Evolutionary conservation across 35 echinoderm and acorn worm species (phyloP).

Genomic region (Anneissia japonica): DNA sequence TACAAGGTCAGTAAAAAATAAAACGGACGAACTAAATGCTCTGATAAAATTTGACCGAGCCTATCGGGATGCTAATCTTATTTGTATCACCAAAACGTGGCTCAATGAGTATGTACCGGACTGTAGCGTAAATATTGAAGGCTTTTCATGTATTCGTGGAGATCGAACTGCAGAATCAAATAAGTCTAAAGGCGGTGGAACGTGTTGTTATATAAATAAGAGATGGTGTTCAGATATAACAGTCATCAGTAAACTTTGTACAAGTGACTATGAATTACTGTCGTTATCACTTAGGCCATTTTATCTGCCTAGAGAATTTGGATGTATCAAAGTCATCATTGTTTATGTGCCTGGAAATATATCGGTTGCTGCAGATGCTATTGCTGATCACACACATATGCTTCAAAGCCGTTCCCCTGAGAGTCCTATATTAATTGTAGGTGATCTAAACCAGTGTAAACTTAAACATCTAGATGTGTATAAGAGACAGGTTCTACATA

Average conservation of each 20-base stretch:
- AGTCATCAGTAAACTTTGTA: slow-evolving; percentile 26
- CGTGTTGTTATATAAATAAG: slow-evolving; percentile 45
- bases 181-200: slow-evolving; percentile 34
- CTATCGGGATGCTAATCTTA: slow-evolving; percentile 24
- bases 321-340: slow-evolving; percentile 31
- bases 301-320: slow-evolving; percentile 62
- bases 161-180: slow-evolving; percentile 38
- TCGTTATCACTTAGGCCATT: slow-evolving; percentile 46
- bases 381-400: slow-evolving; percentile 31
- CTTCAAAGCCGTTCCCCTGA: slow-evolving; percentile 9
- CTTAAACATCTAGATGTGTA: neutral
- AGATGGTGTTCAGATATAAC: slow-evolving; percentile 42
- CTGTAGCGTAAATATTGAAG: slow-evolving; percentile 12
- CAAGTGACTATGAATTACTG: slow-evolving; percentile 43
- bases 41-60: neutral
- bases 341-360: slow-evolving; percentile 41
- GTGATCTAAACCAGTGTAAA: slow-evolving; percentile 19
- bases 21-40: neutral
- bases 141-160: slow-evolving; percentile 12
- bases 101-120: slow-evolving; percentile 21
- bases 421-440: slow-evolving; percentile 21
- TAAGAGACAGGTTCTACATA: too few species aligned
- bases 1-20: neutral
- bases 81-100: slow-evolving; percentile 59
- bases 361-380: slow-evolving; percentile 8